Evolutionary conservation across 2,888 invertebrate species (phyloP).

Genomic region (Crematogaster levior): DNA sequence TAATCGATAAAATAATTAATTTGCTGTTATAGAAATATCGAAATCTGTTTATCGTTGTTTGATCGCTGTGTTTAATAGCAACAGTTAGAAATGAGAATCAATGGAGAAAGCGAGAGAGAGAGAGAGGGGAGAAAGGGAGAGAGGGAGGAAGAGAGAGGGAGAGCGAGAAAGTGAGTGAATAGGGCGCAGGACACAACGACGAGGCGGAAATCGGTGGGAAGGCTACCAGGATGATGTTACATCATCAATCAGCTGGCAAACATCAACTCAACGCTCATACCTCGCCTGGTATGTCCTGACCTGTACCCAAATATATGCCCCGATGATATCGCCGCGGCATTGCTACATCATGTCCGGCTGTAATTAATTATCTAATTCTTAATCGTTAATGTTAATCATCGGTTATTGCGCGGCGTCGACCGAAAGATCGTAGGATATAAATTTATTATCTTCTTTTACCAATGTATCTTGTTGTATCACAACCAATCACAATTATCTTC

Average conservation of each 20-base stretch:
- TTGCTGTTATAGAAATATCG: constrained; percentile 61
- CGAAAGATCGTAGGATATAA: not conserved
- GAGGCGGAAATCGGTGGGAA: constrained; percentile 76
- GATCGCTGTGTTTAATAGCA: constrained; percentile 59
- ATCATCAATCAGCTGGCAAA: constrained; percentile 85
- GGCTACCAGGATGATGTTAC: constrained; percentile 82
- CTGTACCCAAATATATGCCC: constrained; percentile 76
- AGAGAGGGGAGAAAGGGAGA: not conserved
- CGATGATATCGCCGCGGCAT: constrained; percentile 79
- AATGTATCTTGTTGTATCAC: no score
- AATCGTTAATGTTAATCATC: constrained; percentile 64
- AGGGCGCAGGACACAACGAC: constrained; percentile 65
- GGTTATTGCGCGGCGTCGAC: not conserved
- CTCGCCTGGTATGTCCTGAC: constrained; percentile 75
- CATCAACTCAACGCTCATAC: constrained; percentile 84
- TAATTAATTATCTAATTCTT: constrained; percentile 79
- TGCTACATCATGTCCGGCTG: constrained; percentile 80
- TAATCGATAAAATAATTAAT: constrained; percentile 64
- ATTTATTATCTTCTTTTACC: not conserved
- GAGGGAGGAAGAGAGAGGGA: constrained; percentile 28
- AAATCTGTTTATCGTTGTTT: constrained; percentile 68
- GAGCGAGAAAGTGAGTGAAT: constrained; percentile 22
- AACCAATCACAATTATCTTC: no score
- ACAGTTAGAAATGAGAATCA: constrained; percentile 56
- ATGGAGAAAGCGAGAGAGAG: constrained; percentile 58